Percentiles rank a stretch among this genome's conserved stretches.
Evolutionary conservation across 2,113 vertebrate species (phyloP).

Genomic region (Toxotes chatareus): DNA sequence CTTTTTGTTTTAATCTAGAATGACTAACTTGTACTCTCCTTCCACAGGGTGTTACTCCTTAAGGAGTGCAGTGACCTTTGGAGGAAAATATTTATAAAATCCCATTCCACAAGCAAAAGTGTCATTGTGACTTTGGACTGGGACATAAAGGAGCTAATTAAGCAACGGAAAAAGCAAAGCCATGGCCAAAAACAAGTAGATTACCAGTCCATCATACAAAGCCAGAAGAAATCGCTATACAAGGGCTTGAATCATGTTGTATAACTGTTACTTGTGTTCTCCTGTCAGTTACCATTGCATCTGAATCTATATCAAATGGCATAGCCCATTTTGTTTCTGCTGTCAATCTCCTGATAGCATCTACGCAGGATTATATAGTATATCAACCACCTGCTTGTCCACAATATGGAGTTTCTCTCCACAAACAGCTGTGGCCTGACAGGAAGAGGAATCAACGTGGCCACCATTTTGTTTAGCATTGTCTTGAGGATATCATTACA

Average conservation of each 20-base stretch:
- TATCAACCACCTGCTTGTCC: constrained; percentile 53
- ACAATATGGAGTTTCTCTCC: constrained; percentile 31
- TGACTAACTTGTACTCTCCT: constrained; percentile 5
- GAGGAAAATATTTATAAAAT: neutral
- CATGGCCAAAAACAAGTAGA: neutral
- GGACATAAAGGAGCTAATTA: neutral
- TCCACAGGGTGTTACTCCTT: neutral
- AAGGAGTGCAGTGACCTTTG: neutral
- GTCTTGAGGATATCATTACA: constrained; percentile 61
- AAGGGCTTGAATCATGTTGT: too few relatives aligned
- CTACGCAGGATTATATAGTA: constrained; percentile 6
- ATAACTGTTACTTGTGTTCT: neutral
- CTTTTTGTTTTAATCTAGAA: constrained; percentile 11
- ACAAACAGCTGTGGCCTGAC: constrained; percentile 34
- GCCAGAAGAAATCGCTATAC: too few relatives aligned
- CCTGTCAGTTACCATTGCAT: neutral
- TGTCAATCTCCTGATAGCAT: neutral
- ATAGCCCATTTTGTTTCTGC: constrained; percentile 2
- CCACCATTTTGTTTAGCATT: constrained; percentile 60
- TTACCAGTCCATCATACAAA: too few relatives aligned
- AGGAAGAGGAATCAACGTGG: constrained; percentile 22
- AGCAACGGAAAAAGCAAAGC: neutral
- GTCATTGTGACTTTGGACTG: neutral
- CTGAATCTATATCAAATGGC: constrained; percentile 28
- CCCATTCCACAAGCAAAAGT: neutral